Evolutionary conservation across 2,113 vertebrate species (phyloP).

Genomic region (Indicator maculatus): DNA sequence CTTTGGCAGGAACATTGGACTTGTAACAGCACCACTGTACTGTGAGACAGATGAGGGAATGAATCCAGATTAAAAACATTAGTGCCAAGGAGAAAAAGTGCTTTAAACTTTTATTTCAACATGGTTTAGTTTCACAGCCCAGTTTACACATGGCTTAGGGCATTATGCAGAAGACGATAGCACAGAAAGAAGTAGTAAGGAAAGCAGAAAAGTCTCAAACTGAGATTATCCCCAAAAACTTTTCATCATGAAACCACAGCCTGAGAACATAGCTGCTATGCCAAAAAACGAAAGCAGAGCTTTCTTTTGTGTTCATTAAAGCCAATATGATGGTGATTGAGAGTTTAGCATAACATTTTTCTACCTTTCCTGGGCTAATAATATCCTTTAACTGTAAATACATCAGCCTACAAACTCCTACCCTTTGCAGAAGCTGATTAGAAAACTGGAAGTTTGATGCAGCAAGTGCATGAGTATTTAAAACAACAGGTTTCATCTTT

Average conservation of each 20-base stretch:
- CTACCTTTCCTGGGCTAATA: background rate
- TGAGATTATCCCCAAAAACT: background rate
- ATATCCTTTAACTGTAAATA: background rate
- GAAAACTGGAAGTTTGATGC: background rate
- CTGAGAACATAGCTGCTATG: background rate
- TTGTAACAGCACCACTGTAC: background rate
- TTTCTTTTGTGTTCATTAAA: background rate
- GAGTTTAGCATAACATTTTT: background rate
- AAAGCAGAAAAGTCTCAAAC: background rate
- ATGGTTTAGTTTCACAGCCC: background rate
- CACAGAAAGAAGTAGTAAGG: background rate
- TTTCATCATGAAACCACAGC: background rate
- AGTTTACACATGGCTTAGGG: background rate
- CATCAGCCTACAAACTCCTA: background rate
- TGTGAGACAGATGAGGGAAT: conserved; percentile 10
- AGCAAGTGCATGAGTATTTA: background rate
- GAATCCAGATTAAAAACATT: conserved; percentile 39
- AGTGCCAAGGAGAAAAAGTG: background rate
- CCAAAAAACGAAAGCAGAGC: background rate
- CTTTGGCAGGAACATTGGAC: conserved; percentile 17
- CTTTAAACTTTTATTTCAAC: background rate
- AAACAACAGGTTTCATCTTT: background rate
- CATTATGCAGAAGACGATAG: background rate
- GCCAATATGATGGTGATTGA: background rate
- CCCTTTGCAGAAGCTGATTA: background rate